Conservation (phyloP, 2,888 invertebrate species). For the Apamea epomidion region DNA sequence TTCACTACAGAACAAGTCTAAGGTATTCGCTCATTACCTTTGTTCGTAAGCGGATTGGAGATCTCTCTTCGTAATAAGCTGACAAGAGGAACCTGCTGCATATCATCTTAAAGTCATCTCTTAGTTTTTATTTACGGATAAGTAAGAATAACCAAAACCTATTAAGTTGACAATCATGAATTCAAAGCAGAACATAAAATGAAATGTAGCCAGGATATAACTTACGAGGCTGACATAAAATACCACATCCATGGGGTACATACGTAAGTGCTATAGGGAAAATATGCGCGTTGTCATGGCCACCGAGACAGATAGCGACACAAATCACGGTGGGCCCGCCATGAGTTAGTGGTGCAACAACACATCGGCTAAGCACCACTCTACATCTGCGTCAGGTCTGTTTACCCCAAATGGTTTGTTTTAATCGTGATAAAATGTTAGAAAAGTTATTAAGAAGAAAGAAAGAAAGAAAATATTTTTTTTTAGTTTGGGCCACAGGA, state of each 20-base stretch:
- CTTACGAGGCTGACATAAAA: slow-evolving; percentile 1
- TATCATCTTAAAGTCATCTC: not conserved
- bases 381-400: slow-evolving; percentile 19
- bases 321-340: slow-evolving; percentile 42
- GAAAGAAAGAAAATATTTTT: not conserved
- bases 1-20: not conserved
- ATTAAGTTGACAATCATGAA: not conserved
- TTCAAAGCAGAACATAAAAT: not conserved
- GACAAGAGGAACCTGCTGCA: not conserved
- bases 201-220: not conserved
- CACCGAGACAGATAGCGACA: slow-evolving; percentile 37
- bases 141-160: not conserved
- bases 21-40: not conserved
- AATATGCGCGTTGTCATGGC: slow-evolving; percentile 50
- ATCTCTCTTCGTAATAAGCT: not conserved
- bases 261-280: slow-evolving; percentile 13
- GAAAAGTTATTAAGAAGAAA: not conserved
- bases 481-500: not conserved
- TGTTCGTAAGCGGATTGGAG: not conserved
- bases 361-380: slow-evolving; percentile 35
- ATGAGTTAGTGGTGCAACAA: slow-evolving; percentile 47
- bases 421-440: not conserved
- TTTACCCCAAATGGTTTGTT: not conserved
- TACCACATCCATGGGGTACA: not conserved
- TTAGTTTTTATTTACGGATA: not conserved